A percentile compares a stretch with the other conserved stretches of the same genome.
These are phyloP conservation scores for Brachyistius frenatus DNA, from an alignment of 2,113 vertebrate species.

Conservation along the genomic window DNA sequence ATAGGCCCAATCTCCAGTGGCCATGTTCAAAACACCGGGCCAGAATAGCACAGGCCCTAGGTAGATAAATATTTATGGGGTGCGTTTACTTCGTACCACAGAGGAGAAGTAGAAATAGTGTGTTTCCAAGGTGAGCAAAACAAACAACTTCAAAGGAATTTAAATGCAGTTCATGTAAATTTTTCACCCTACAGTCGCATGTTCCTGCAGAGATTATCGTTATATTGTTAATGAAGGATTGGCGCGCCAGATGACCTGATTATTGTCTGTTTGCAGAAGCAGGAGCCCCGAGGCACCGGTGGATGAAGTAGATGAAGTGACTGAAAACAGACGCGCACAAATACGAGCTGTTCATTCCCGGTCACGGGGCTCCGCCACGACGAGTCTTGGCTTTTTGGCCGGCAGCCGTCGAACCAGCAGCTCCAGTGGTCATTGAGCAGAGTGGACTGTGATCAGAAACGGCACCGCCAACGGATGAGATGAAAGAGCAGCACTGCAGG, in stretches of 20 bases:
- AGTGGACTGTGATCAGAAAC: conserved; percentile 48
- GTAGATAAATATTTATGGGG: conserved; percentile 84
- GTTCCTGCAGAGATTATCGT: conserved; percentile 67
- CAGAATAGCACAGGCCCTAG: conserved; percentile 76
- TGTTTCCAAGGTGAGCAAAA: conserved; percentile 83
- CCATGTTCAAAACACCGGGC: conserved; percentile 78
- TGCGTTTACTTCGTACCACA: conserved; percentile 73
- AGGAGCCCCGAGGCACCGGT: conserved; percentile 30
- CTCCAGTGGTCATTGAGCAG: conserved; percentile 44
- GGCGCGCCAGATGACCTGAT: conserved; percentile 73
- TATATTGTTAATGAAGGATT: conserved; percentile 72
- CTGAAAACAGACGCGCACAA: conserved; percentile 22
- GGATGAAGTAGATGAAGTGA: conserved; percentile 6
- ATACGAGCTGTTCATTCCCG: background rate
- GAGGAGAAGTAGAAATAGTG: conserved; percentile 78
- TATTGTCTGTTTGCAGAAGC: conserved; percentile 65
- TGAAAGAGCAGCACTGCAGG: conserved; percentile 44
- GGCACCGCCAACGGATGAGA: conserved; percentile 41
- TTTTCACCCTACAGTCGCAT: conserved; percentile 58
- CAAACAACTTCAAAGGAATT: conserved; percentile 84
- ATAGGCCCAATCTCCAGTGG: conserved; percentile 78
- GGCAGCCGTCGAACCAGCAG: conserved; percentile 32
- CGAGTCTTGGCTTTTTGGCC: conserved; percentile 34
- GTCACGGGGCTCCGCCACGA: background rate
- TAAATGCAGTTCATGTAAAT: conserved; percentile 79